Conservation (phyloP, 2,797 vertebrate species). For the Orientallactaga sibirica region DNA sequence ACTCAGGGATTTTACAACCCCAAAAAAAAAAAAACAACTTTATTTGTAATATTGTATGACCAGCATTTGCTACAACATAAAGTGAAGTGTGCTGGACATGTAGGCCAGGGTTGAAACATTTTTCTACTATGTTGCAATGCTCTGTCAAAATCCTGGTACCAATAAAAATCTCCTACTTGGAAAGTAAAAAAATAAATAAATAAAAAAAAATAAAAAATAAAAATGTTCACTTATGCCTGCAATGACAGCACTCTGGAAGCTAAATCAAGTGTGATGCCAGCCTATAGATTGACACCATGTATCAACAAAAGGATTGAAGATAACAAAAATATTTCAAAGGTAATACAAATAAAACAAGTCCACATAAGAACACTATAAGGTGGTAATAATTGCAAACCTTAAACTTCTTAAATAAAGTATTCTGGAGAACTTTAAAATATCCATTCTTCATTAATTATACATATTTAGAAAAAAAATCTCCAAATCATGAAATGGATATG, state of each 20-base stretch:
- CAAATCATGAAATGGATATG: neutral
- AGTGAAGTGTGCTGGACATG: too few relatives aligned
- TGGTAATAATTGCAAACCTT: neutral
- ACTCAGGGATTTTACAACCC: neutral
- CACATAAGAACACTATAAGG: neutral
- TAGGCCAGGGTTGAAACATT: too few relatives aligned
- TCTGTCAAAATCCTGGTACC: too few relatives aligned
- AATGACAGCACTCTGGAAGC: too few relatives aligned
- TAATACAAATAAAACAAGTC: neutral
- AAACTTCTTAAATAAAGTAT: neutral
- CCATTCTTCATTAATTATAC: neutral
- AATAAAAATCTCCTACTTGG: too few relatives aligned
- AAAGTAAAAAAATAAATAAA: too few relatives aligned
- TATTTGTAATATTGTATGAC: neutral
- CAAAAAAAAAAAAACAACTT: neutral
- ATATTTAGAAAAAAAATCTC: neutral
- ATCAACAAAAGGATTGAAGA: neutral
- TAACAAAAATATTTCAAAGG: neutral
- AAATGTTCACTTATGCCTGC: too few relatives aligned
- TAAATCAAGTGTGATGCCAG: neutral
- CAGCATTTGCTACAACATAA: too few relatives aligned
- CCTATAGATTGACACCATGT: neutral
- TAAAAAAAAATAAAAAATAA: too few relatives aligned
- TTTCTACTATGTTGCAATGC: too few relatives aligned
- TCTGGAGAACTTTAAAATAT: neutral